Evolutionary conservation across 2,888 invertebrate genomes (phyloP), one percentile per base, ranked within the genome.

Genomic region (Spilosoma lubricipeda): DNA sequence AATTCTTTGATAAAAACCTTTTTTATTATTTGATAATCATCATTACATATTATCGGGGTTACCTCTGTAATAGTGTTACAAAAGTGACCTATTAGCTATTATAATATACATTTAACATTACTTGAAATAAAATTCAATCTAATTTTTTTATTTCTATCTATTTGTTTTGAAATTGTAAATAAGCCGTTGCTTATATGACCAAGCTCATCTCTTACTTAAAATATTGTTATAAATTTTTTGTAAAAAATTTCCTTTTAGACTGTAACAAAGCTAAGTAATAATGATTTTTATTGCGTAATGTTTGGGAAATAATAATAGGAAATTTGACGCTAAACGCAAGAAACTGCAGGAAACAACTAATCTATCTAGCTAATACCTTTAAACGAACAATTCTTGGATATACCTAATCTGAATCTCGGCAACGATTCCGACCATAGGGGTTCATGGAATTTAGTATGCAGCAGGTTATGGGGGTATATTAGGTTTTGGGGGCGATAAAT

Each of bases 71-170:
- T 18, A 63, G 18, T 30, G 18, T 63, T 63, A 63, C 18, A 30
- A 56, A 56, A 56, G 52, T n/a, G 52, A 56, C 52, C 52, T n/a
- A n/a, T n/a, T n/a, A n/a, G n/a, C 52, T 56, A 23, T 56, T 56
- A n/a, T n/a, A 9, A 56, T n/a, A 56, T n/a, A n/a, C 52, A 56
- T 11, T 56, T 11, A 56, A 3, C n/a, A 52, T 52, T 56, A 56
- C 9, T 56, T 56, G 4, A 23, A 52, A 52, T 23, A 48, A 4
- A 52, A 9, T 52, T 1, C 8, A 23, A 23, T 52, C 23, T 23
- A 23, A 0, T 2, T 1, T 18, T 63, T 63, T 30, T 5, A 15
- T 27, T 27, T 1, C 15, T 30, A 30, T 18, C 4, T 30, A 30
- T 30, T 15, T 15, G 27, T 63, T 63, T 59, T 30, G 30, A 63